Evolutionary conservation across 2,113 vertebrate genomes (phyloP).

Genomic region (Neomonachus schauinslandi): DNA sequence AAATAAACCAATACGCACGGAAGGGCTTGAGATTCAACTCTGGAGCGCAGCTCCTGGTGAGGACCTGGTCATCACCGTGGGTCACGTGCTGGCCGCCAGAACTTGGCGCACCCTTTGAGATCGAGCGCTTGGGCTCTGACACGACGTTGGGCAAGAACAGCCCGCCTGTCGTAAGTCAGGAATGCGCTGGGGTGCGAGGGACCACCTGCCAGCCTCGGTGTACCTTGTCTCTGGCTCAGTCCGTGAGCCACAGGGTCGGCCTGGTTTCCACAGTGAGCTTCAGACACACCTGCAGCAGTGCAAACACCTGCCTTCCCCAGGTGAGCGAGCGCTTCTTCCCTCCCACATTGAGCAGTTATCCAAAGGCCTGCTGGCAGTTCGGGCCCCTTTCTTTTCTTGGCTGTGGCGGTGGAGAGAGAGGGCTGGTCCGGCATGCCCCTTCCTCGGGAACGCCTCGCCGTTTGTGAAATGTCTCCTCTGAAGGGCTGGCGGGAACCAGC

Average conservation of each 20-base stretch:
- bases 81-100: background rate
- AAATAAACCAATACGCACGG: fast-evolving
- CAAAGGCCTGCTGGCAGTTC: fast-evolving
- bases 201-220: fast-evolving
- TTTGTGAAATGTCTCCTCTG: background rate
- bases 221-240: fast-evolving
- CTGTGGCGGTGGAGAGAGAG: background rate
- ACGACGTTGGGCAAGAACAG: background rate
- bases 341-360: fast-evolving
- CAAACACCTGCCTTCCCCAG: background rate
- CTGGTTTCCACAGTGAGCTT: fast-evolving
- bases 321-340: background rate
- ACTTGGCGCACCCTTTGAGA: too few species aligned
- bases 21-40: fast-evolving
- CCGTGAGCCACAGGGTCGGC: background rate
- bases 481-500: background rate
- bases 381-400: background rate
- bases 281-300: too few species aligned
- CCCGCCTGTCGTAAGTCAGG: fast-evolving
- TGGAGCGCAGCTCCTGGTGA: fast-evolving
- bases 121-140: fast-evolving
- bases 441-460: background rate
- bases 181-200: fast-evolving
- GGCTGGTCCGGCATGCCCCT: fast-evolving
- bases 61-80: fast-evolving